Evolutionary conservation across 1,140 invertebrate genomes (phyloP).

Genomic region (Aporrectodea caliginosa): DNA sequence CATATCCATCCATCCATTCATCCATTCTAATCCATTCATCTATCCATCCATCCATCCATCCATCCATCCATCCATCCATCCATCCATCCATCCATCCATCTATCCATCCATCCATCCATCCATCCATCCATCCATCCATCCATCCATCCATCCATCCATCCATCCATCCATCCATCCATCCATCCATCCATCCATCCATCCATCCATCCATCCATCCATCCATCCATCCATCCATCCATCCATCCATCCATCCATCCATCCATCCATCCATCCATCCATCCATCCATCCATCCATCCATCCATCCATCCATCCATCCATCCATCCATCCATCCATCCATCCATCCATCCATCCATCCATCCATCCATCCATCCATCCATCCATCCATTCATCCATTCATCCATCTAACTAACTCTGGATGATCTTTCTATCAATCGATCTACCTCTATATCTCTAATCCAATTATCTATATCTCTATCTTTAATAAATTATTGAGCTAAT

Average conservation of each 20-base stretch:
- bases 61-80: too few relatives aligned
- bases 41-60: too few relatives aligned
- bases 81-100: too few relatives aligned
- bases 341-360: slow-evolving; percentile 11
- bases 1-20: too few relatives aligned
- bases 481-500: too few relatives aligned
- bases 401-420: not conserved
- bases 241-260: too few relatives aligned
- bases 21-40: too few relatives aligned
- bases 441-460: too few relatives aligned
- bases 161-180: slow-evolving; percentile 1
- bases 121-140: slow-evolving; percentile 8
- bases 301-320: slow-evolving; percentile 9
- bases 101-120: slow-evolving; percentile 4
- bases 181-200: slow-evolving; percentile 13
- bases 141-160: slow-evolving; percentile 14
- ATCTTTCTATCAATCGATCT: slow-evolving; percentile 1
- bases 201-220: too few relatives aligned
- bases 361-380: slow-evolving; percentile 14
- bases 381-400: too few relatives aligned
- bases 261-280: not conserved
- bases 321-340: slow-evolving; percentile 8
- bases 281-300: slow-evolving; percentile 5
- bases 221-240: too few relatives aligned
- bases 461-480: too few relatives aligned